Conservation (phyloP, 2,888 invertebrate species). For the Meteorus colon region DNA sequence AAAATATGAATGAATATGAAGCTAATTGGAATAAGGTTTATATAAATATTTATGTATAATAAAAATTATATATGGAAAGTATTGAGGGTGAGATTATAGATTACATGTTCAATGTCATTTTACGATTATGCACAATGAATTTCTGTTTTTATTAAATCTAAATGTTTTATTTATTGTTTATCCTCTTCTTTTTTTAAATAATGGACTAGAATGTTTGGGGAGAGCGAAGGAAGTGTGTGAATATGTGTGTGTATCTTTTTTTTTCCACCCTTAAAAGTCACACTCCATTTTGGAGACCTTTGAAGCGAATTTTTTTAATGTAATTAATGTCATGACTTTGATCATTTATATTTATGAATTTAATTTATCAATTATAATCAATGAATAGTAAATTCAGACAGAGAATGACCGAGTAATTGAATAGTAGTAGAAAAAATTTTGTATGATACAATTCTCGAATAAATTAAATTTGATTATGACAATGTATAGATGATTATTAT, state of each 20-base stretch:
- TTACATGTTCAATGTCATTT: neutral
- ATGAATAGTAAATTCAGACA: too few relatives aligned
- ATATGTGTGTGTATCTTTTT: neutral
- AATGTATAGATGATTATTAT: too few relatives aligned
- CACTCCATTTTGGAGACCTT: too few relatives aligned
- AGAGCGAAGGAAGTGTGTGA: slow-evolving; percentile 39
- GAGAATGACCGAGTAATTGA: too few relatives aligned
- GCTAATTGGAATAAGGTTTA: neutral
- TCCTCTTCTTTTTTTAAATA: slow-evolving; percentile 44
- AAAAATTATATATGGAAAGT: slow-evolving; percentile 8
- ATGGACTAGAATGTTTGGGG: slow-evolving; percentile 55
- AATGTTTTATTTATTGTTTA: slow-evolving; percentile 15
- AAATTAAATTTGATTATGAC: too few relatives aligned
- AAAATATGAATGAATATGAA: neutral
- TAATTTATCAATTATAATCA: too few relatives aligned
- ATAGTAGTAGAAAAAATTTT: too few relatives aligned
- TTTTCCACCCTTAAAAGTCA: too few relatives aligned
- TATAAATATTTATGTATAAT: neutral
- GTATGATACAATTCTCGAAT: too few relatives aligned
- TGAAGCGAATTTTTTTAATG: too few relatives aligned
- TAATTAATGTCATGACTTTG: too few relatives aligned
- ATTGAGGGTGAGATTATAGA: neutral
- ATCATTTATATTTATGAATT: too few relatives aligned
- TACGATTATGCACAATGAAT: neutral
- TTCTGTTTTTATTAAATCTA: neutral